Base-by-base conservation (phyloP, 2,113 vertebrate species). In the Nematolebias whitei region DNA sequence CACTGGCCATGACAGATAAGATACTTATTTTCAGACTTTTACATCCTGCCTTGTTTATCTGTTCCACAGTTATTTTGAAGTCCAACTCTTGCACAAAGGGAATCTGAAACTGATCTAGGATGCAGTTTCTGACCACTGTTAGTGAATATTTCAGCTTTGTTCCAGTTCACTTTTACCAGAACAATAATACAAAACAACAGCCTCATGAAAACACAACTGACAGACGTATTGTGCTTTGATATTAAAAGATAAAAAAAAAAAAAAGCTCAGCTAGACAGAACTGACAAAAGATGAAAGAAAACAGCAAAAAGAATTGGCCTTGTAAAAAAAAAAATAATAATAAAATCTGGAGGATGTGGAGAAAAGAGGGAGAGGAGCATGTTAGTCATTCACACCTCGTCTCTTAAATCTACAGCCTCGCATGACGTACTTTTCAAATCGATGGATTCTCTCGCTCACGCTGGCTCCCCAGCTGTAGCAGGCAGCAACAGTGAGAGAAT, bases 401-500 rank as follows among this genome's bases (percentile, higher is more conserved):
- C 39, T 78, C 4, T 38, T 20, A 65, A 45, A 76, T 54, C 18
- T 45, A 66, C 59, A 62, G 48, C 66, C 49, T 60, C 60, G 44
- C 32, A 26, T 83, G 74, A 84, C 53, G 54, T 76, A 53, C 54
- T 75, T 58, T 51, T 43, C 35, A 75, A 76, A 26, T 54, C 19
- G 2, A 58, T 73, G 63, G 79, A 70, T 69, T 82, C 64, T 59
- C 68, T 70, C 10, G 3, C 64, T 73, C 53, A 35, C 5, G 29
- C 44, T 68, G 63, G 45, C 68, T 15, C 26, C 44, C 68, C 76
- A 71, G 69, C 71, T 79, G 69, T 53, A 68, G 59, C 63, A 72
- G 51, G 68, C 61, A 29, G 61, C 71, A 22, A 64, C 73, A 80
- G 58, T 57, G 45, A 69, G 47, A 47, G 54, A 80, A 87, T 87